Base-by-base conservation (phyloP, 2,888 invertebrate genomes). In the Agriotes lineatus region DNA sequence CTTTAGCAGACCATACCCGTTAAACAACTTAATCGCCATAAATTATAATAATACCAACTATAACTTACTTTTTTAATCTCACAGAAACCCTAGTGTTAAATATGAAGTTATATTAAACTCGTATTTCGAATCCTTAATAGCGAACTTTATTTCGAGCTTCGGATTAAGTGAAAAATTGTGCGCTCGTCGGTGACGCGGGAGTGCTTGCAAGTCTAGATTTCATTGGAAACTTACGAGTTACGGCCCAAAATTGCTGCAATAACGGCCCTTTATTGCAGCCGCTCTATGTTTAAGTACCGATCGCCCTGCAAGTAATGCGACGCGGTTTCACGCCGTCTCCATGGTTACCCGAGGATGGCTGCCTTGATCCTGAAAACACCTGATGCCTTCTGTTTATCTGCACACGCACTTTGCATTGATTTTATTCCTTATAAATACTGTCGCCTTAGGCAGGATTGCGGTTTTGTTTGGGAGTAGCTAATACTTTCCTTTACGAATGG, bases 391-490 rank as follows among this genome's bases (percentile, higher is more conserved):
- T 52, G 52, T 52, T 52, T 52, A 52, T 52, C 33, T 33, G 25
- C 33, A 52, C 52, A 52, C 52, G 52, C 52, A 52, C 52, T 52
- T 52, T 52, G 33, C 52, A 52, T 52, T 52, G 52, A 52, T 52
- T 52, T 52, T 52, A 18, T 52, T 14, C 16, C 42, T 42, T 18
- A 42, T 14, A 42, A 42, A 42, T 42, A 42, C 42, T 42, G 18
- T 1, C 7, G 42, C 14, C 42, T 42, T 14, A 42, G 16, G 14
- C 16, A 16, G 42, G 42, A 42, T 42, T 42, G 16, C 1, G 16
- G 7, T 9, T 18, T 5, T 2, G 4, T 14, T 42, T 42, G 12
- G 16, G 14, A 3, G 25, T 25, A 5, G 25, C 7, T 25, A 25
- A 25, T n/a, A n/a, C n/a, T n/a, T n/a, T n/a, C n/a, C n/a, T n/a